Percentiles rank a stretch among this genome's conserved stretches.
phyloP scores from a whole-genome alignment of 2,888 invertebrate species.

The Rhagium mordax region DNA sequence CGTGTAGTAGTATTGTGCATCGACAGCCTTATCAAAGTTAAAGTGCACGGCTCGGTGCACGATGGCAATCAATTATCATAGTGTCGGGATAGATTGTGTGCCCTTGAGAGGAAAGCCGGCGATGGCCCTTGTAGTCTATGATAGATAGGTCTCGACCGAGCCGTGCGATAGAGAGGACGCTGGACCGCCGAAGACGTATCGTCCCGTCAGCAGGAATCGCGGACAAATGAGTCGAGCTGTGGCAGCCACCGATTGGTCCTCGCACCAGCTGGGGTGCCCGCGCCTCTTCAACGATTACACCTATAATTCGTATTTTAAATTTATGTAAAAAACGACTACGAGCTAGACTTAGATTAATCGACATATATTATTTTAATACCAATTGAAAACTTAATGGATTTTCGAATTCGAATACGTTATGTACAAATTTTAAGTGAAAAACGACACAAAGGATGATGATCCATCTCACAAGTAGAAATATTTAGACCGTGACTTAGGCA shows the following conservation, averaged over 20 bases:
- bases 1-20: constrained; percentile 66
- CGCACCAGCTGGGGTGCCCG: constrained; percentile 69
- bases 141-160: constrained; percentile 36
- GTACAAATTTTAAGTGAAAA: constrained; percentile 47
- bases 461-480: constrained; percentile 44
- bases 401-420: constrained; percentile 50
- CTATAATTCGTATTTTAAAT: constrained; percentile 64
- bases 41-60: constrained; percentile 51
- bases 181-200: constrained; percentile 52
- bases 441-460: constrained; percentile 44
- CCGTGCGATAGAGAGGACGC: constrained; percentile 53
- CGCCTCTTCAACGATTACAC: constrained; percentile 65
- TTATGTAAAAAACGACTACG: constrained; percentile 67
- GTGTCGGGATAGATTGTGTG: neutral
- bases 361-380: constrained; percentile 63
- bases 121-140: neutral
- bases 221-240: constrained; percentile 59
- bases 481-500: constrained; percentile 64
- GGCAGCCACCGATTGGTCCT: constrained; percentile 67
- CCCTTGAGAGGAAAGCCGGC: neutral
- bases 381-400: constrained; percentile 55
- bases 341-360: constrained; percentile 67
- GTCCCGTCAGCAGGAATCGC: constrained; percentile 37
- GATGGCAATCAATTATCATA: constrained; percentile 8
- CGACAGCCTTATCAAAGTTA: constrained; percentile 66